Percentiles rank a stretch among this genome's conserved stretches.
phyloP scores from a whole-genome alignment of 2,113 vertebrate species.

The Ptilonorhynchus violaceus region DNA sequence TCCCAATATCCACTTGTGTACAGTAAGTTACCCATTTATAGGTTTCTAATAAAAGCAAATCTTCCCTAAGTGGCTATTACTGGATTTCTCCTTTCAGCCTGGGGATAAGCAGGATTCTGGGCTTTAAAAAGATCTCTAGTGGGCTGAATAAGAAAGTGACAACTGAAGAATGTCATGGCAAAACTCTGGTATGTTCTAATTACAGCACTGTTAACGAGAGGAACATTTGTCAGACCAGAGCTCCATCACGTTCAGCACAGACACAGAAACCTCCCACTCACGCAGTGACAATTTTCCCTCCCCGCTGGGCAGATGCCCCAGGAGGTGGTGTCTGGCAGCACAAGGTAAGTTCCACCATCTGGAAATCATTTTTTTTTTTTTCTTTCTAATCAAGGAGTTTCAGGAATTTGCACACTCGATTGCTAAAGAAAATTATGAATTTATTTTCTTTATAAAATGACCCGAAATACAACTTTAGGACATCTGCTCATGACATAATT shows the following conservation, averaged over 20 bases:
- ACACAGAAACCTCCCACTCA: not conserved
- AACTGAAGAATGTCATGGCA: conserved; percentile 19
- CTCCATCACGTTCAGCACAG: not conserved
- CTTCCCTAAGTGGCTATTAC: conserved; percentile 49
- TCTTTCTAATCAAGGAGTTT: not conserved
- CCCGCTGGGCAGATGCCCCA: not conserved
- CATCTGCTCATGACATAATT: not conserved
- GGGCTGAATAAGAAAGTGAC: conserved; percentile 38
- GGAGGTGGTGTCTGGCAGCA: not conserved
- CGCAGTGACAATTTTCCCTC: not conserved
- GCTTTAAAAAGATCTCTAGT: conserved; percentile 27
- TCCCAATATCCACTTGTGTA: conserved; percentile 16
- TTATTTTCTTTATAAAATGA: conserved; percentile 27
- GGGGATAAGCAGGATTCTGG: conserved; percentile 30
- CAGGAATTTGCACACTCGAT: not conserved
- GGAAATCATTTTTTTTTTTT: not conserved
- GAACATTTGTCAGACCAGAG: not conserved
- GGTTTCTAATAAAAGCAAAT: conserved; percentile 64
- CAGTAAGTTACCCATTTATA: conserved; percentile 36
- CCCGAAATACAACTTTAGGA: not conserved
- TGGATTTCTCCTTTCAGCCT: conserved; percentile 48
- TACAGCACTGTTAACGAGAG: not conserved
- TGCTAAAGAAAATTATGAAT: not conserved
- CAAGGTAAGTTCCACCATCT: not conserved
- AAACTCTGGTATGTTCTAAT: not conserved